phyloP scores from a whole-genome alignment of 2,888 invertebrate species.

The Malachius bipustulatus region DNA sequence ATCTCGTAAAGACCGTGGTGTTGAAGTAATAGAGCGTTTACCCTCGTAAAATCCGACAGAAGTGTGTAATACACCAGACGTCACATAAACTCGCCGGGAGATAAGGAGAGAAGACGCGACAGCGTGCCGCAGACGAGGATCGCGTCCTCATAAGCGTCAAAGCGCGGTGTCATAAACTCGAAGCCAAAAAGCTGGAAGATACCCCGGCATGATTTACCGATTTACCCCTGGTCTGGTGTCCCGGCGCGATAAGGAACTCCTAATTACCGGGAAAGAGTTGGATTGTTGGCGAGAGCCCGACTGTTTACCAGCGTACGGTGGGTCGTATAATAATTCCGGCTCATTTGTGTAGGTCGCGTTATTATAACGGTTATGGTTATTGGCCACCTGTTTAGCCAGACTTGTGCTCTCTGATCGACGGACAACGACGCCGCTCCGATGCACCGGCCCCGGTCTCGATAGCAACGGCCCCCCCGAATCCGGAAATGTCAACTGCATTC shows the following conservation, averaged over 20 bases:
- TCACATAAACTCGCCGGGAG: conserved; percentile 36
- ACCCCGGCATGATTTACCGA: conserved; percentile 28
- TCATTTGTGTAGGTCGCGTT: conserved; percentile 42
- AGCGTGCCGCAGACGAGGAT: conserved; percentile 28
- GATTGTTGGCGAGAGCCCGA: conserved; percentile 35
- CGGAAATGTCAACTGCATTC: background rate
- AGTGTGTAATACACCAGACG: conserved; percentile 39
- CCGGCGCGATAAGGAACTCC: conserved; percentile 27
- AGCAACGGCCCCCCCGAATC: background rate
- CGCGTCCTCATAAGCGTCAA: conserved; percentile 36
- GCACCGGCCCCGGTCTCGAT: conserved; percentile 28
- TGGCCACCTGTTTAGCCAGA: conserved; percentile 39
- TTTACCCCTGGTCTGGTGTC: conserved; percentile 26
- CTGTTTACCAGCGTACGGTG: conserved; percentile 38
- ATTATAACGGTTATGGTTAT: conserved; percentile 42
- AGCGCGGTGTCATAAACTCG: conserved; percentile 35
- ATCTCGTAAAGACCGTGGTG: conserved; percentile 34
- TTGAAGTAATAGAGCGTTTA: conserved; percentile 37
- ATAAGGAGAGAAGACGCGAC: conserved; percentile 22
- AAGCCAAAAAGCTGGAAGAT: conserved; percentile 32
- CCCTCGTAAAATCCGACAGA: conserved; percentile 38
- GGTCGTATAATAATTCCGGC: conserved; percentile 40
- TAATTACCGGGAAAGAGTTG: conserved; percentile 23
- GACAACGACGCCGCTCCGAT: no score
- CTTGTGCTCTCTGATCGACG: conserved; percentile 1